Percentiles rank a stretch among this genome's conserved stretches.
These are phyloP conservation scores for Cotesia glomerata DNA, from an alignment of 1,140 invertebrate species.

Conservation along the genomic window DNA sequence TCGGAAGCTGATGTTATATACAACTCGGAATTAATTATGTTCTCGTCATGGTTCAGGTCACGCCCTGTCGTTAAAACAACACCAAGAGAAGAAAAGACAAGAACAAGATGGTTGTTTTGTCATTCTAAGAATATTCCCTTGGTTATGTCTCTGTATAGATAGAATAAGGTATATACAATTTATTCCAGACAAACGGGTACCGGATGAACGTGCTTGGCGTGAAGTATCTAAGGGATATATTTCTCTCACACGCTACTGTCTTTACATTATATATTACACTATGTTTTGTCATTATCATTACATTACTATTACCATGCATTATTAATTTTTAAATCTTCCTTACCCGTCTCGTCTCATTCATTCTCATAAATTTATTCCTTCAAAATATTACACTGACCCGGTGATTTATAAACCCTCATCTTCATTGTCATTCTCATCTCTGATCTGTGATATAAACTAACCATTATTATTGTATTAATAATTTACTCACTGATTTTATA, in stretches of 20 bases:
- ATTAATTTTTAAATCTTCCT: not conserved
- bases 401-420: too few relatives aligned
- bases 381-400: too few relatives aligned
- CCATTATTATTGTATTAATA: too few relatives aligned
- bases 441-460: too few relatives aligned
- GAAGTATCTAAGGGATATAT: conserved; percentile 13
- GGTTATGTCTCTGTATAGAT: not conserved
- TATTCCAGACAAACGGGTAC: conserved; percentile 43
- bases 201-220: conserved; percentile 41
- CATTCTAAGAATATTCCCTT: conserved; percentile 42
- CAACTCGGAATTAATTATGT: conserved; percentile 14
- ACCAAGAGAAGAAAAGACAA: conserved; percentile 8
- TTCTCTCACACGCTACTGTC: not conserved
- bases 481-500: too few relatives aligned
- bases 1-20: conserved; percentile 2
- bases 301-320: not conserved
- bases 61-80: conserved; percentile 25
- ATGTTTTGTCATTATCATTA: not conserved
- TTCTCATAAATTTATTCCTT: too few relatives aligned
- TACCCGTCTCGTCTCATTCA: too few relatives aligned
- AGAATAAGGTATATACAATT: conserved; percentile 36
- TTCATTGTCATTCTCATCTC: too few relatives aligned
- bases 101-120: conserved; percentile 39
- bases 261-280: not conserved
- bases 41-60: conserved; percentile 22